Evolutionary conservation across 2,113 vertebrate genomes (phyloP).

Genomic region (Ia io): DNA sequence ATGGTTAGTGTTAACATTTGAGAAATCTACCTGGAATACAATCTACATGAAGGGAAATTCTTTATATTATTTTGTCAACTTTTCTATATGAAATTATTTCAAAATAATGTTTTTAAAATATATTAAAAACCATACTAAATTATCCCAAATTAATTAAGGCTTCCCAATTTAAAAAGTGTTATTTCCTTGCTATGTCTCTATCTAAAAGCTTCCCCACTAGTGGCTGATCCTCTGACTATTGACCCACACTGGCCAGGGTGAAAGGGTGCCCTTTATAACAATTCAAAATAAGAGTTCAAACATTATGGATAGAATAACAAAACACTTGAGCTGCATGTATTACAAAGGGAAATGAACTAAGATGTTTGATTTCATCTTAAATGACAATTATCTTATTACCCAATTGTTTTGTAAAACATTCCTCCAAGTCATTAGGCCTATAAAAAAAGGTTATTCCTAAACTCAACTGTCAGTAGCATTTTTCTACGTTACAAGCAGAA

Average conservation of each 20-base stretch:
- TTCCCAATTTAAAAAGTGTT: background rate
- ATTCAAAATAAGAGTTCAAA: background rate
- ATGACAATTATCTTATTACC: background rate
- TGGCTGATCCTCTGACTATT: no score
- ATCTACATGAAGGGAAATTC: slow-evolving; percentile 1
- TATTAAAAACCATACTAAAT: slow-evolving; percentile 11
- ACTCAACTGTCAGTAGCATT: background rate
- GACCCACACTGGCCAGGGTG: no score
- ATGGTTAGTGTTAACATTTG: background rate
- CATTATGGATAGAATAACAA: background rate
- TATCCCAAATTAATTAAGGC: background rate
- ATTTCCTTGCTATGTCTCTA: background rate
- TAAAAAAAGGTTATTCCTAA: background rate
- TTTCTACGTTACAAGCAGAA: background rate
- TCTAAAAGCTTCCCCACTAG: background rate
- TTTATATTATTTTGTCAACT: background rate
- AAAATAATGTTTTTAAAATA: slow-evolving; percentile 20
- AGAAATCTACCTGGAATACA: background rate
- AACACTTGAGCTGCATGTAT: background rate
- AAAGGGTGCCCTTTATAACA: background rate
- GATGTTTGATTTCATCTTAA: background rate
- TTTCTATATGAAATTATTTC: slow-evolving; percentile 19
- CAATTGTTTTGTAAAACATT: background rate
- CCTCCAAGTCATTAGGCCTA: background rate
- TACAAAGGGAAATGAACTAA: background rate